Base-by-base conservation (phyloP, 2,113 vertebrate species). In the Rattus rattus region DNA sequence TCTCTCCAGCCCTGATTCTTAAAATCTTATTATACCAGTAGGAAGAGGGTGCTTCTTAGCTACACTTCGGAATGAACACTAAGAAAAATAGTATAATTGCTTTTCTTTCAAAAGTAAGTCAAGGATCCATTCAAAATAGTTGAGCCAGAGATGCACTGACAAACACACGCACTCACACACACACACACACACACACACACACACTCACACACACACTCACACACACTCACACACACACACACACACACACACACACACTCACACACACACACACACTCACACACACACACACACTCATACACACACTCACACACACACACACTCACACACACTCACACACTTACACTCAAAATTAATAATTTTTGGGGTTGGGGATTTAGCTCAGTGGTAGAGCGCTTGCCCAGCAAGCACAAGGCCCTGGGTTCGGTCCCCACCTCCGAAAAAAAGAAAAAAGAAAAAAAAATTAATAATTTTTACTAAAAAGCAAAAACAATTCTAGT, bases 71-170 rank as follows among this genome's bases (percentile, higher is more conserved):
- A 94, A 88, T 89, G 91, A 92, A 92, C 33, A 87, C 73, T 88
- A 89, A 94, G 90, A 88, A 96, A 95, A 96, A 89, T 4, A 39
- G 5, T 65, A n/a, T 84, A 76, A 93, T 56, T 81, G 14, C 36
- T 87, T 93, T 94, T 90, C 28, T 67, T 88, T 84, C 19, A 30
- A 39, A 91, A 88, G 56, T 83, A 86, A 86, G 33, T 67, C 84
- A 93, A 92, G 39, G n/a, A 20, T 26, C 47, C 47, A 87, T 81
- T 86, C 8, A 92, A 87, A 93, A 93, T 52, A 94, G 5, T 88
- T 76, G 10, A 94, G 69, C 22, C 16, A 91, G 26, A 90, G 30
- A 92, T 49, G 91, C 17, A 76, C 2, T 91, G 24, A 81, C 86
- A 88, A 8, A 11, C 19, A 22, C 5, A 49, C 43, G 1, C 47